Base-by-base conservation (phyloP, 2,113 vertebrate species). In the Thunnus thynnus region DNA sequence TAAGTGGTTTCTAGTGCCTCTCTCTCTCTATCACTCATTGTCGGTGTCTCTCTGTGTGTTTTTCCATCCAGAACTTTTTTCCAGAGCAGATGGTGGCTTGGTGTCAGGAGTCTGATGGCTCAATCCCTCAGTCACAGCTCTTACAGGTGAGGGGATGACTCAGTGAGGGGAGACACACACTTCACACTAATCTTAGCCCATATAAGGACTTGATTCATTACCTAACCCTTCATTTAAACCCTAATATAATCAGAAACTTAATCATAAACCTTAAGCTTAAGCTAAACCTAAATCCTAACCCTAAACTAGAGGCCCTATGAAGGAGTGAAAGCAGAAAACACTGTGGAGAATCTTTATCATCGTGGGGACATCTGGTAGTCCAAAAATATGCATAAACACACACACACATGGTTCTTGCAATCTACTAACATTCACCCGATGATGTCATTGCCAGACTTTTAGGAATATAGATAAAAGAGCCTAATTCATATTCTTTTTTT, bases 51-150 rank as follows among this genome's bases (percentile, higher is more conserved):
- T 74, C n/a, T 62, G 11, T 85, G 55, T 87, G 13, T 88, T 61
- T 87, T 69, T 87, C 74, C 84, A 67, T 83, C 48, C 89, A 99
- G 97, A 97, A 96, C 93, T 99, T 98, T 92, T 99, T 99, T 86
- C 98, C 98, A 32, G 98, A 99, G 56, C 97, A 99, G 90, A 99
- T 99, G 97, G 97, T 98, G 75, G 95, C 96, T 44, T 97, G 96
- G 96, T 98, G 97, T 93, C 97, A 98, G 78, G 97, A 97, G 85
- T 94, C 97, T 32, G 97, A 99, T 18, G 96, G 97, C 79, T 95
- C 96, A 65, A 96, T 96, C 89, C 96, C 97, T 81, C 97, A 96
- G 73, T 96, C 95, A 64, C 97, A 98, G 86, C 96, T 99, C 76
- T 79, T 99, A 89, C 98, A 99, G 97, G 98, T 99, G 75, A 93